phyloP scores from a whole-genome alignment of 2,888 invertebrate genomes.

The Apotomis turbidana region DNA sequence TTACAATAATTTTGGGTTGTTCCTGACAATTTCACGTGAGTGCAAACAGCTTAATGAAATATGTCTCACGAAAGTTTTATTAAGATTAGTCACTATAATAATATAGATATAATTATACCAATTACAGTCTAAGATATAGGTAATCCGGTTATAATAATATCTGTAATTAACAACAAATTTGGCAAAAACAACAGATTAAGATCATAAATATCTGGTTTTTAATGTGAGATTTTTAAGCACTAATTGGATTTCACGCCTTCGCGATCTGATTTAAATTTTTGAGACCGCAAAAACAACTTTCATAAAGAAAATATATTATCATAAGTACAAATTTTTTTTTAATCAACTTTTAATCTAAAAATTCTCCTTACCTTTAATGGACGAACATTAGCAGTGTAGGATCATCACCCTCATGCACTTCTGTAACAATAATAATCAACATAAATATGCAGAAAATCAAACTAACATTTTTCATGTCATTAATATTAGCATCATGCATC shows the following conservation, averaged over 20 bases:
- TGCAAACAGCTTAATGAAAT: too few species aligned
- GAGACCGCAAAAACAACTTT: background rate
- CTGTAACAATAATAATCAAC: conserved; percentile 66
- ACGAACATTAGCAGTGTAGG: conserved; percentile 62
- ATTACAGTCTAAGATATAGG: conserved; percentile 24
- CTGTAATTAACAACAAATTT: conserved; percentile 10
- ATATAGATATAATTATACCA: background rate
- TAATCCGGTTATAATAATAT: conserved; percentile 9
- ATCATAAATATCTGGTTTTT: background rate
- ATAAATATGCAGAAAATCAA: conserved; percentile 29
- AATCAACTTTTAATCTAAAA: background rate
- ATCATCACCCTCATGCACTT: conserved; percentile 78
- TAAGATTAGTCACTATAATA: too few species aligned
- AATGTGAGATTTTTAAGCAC: background rate
- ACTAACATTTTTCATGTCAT: background rate
- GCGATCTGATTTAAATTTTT: background rate
- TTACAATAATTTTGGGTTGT: too few species aligned
- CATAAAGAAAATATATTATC: background rate
- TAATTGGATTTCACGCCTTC: background rate
- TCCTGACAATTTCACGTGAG: too few species aligned
- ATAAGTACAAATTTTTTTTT: background rate
- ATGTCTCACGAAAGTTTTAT: too few species aligned
- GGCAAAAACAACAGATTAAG: background rate
- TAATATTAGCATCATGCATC: background rate
- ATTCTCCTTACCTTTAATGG: conserved; percentile 63